These are phyloP conservation scores for Drosophila helvetica DNA, from an alignment of 2,888 invertebrate species.

Conservation along the genomic window DNA sequence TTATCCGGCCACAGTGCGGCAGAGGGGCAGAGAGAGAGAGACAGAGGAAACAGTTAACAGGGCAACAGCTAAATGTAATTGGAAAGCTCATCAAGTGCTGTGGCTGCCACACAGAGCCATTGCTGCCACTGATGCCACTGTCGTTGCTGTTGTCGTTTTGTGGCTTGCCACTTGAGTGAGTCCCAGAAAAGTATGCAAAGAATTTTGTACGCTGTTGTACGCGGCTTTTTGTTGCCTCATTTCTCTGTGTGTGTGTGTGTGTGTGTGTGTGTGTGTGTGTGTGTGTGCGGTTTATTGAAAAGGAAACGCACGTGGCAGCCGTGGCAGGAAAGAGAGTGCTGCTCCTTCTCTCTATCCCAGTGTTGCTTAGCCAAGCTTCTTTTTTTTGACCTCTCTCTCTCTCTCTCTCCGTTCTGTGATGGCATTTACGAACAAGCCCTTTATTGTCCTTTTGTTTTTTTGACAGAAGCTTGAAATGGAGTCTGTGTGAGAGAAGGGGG, in stretches of 20 bases:
- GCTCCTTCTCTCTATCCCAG: constrained; percentile 12
- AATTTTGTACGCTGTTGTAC: constrained; percentile 26
- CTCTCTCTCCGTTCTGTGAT: constrained; percentile 10
- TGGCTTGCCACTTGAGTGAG: constrained; percentile 54
- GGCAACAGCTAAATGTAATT: constrained; percentile 68
- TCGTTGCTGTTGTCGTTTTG: constrained; percentile 28
- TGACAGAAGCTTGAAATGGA: background rate
- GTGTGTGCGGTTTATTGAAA: constrained; percentile 61
- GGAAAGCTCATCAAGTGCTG: constrained; percentile 67
- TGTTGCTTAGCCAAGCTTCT: constrained; percentile 65
- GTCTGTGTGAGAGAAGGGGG: no score
- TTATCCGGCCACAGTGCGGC: constrained; percentile 43
- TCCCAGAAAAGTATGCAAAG: constrained; percentile 69
- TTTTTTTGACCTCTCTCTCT: constrained; percentile 27
- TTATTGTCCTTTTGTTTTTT: constrained; percentile 72
- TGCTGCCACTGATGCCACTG: constrained; percentile 13
- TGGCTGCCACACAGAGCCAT: background rate
- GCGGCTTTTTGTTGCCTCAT: constrained; percentile 33
- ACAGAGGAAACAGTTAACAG: constrained; percentile 48
- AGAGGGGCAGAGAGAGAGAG: background rate
- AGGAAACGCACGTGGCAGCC: constrained; percentile 43
- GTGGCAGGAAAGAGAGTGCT: constrained; percentile 3
- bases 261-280: background rate
- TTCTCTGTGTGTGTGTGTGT: constrained; percentile 26
- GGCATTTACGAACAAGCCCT: constrained; percentile 66